Evolutionary conservation across 2,888 invertebrate species (phyloP).

Genomic region (Diarsia dahlii): DNA sequence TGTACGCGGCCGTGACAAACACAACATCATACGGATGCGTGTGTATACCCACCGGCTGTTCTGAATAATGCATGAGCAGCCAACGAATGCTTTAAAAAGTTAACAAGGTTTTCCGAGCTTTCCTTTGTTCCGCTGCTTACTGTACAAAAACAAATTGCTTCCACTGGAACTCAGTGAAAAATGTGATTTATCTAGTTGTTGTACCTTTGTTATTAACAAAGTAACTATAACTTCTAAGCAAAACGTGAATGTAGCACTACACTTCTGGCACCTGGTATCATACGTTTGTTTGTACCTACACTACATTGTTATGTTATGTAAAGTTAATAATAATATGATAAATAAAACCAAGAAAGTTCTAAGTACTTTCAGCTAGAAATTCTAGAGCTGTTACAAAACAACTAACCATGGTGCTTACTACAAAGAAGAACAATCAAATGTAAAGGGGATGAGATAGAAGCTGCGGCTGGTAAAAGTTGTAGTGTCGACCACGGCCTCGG

Average conservation of each 20-base stretch:
- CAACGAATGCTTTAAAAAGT: conserved; percentile 89
- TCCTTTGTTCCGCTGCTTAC: conserved; percentile 87
- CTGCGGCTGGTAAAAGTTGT: conserved; percentile 79
- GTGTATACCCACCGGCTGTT: conserved; percentile 74
- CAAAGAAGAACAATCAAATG: conserved; percentile 74
- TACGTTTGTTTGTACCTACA: not conserved
- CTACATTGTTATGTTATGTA: not conserved
- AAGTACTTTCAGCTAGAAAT: conserved; percentile 25
- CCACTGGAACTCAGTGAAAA: conserved; percentile 73
- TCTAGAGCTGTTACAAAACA: conserved; percentile 42
- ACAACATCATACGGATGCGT: conserved; percentile 70
- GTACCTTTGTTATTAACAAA: conserved; percentile 4
- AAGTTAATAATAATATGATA: not conserved
- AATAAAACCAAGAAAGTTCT: conserved; percentile 5
- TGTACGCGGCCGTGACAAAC: conserved; percentile 77
- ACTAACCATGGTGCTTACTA: conserved; percentile 53
- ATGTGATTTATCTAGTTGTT: conserved; percentile 69
- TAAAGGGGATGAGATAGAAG: conserved; percentile 71
- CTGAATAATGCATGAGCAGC: conserved; percentile 87
- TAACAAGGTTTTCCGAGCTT: conserved; percentile 89
- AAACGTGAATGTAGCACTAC: conserved; percentile 2
- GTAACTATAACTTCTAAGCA: not conserved
- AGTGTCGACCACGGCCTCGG: conserved; percentile 72
- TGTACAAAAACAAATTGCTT: conserved; percentile 85
- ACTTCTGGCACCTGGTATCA: not conserved